phyloP scores from a whole-genome alignment of 1,140 invertebrate species.

The Macrobrachium rosenbergii region DNA sequence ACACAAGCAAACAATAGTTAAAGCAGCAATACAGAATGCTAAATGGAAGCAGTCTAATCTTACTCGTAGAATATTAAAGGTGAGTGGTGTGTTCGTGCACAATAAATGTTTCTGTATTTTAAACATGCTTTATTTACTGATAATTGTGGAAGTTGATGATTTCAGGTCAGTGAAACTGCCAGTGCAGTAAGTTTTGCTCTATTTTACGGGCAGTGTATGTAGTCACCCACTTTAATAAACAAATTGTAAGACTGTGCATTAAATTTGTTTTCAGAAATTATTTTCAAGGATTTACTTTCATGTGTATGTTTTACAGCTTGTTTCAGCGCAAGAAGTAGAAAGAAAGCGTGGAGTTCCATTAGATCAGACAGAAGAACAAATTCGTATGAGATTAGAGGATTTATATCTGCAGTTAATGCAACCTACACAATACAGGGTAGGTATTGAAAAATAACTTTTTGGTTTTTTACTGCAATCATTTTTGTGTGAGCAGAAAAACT shows the following conservation, averaged over 20 bases:
- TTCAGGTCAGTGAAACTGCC: too few species aligned
- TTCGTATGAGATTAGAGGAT: constrained; percentile 53
- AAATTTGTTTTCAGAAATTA: too few species aligned
- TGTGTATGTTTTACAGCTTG: constrained; percentile 16
- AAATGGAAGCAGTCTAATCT: constrained; percentile 55
- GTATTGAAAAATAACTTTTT: background rate
- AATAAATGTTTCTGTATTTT: background rate
- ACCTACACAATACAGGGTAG: constrained; percentile 54
- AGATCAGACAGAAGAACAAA: constrained; percentile 53
- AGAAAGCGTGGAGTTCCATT: constrained; percentile 52
- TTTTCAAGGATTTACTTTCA: too few species aligned
- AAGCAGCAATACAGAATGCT: constrained; percentile 53
- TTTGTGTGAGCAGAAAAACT: background rate
- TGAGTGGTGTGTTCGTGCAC: background rate
- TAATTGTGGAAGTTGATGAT: too few species aligned
- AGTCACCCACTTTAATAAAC: too few species aligned
- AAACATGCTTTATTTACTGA: too few species aligned
- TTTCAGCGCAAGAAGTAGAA: constrained; percentile 55
- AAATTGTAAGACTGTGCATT: too few species aligned
- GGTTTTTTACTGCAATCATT: background rate
- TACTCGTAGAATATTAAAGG: constrained; percentile 49
- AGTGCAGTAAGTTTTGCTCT: too few species aligned
- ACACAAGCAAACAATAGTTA: constrained; percentile 54
- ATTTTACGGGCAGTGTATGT: too few species aligned
- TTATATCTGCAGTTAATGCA: constrained; percentile 56